A percentile compares a stretch with the other conserved stretches of the same genome.
Evolutionary conservation across 1,140 invertebrate genomes (phyloP).

Genomic region (Leptopilina clavipes): DNA sequence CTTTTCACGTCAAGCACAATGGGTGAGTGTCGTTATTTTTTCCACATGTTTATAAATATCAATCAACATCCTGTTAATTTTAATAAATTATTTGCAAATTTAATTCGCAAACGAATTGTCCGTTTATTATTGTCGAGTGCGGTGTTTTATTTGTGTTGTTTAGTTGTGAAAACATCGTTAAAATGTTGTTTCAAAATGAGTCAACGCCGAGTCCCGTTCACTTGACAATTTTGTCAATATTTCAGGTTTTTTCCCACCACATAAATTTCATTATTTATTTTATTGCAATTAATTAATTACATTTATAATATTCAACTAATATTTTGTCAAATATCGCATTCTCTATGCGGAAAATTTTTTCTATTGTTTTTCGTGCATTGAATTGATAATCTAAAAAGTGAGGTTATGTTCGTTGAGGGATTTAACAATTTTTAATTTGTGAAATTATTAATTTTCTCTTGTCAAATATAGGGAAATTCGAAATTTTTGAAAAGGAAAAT

Average conservation of each 20-base stretch:
- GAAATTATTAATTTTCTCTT: too few relatives aligned
- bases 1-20: slow-evolving; percentile 47
- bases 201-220: background rate
- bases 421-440: background rate
- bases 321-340: too few relatives aligned
- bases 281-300: too few relatives aligned
- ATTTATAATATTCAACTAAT: too few relatives aligned
- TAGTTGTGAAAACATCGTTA: background rate
- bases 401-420: background rate
- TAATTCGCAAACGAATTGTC: background rate
- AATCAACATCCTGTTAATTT: slow-evolving; percentile 37
- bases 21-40: slow-evolving; percentile 46
- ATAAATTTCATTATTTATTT: background rate
- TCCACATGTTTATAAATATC: slow-evolving; percentile 38
- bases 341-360: too few relatives aligned
- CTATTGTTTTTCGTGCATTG: too few relatives aligned
- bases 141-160: slow-evolving; percentile 36
- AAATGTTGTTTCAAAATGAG: background rate
- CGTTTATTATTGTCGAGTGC: background rate
- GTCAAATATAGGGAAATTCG: too few relatives aligned
- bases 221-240: background rate
- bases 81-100: slow-evolving; percentile 5
- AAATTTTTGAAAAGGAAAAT: too few relatives aligned
- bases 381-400: background rate
- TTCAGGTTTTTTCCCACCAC: background rate